These are phyloP conservation scores for Stigmatopora argus DNA, from an alignment of 2,113 vertebrate species.

Conservation along the genomic window DNA sequence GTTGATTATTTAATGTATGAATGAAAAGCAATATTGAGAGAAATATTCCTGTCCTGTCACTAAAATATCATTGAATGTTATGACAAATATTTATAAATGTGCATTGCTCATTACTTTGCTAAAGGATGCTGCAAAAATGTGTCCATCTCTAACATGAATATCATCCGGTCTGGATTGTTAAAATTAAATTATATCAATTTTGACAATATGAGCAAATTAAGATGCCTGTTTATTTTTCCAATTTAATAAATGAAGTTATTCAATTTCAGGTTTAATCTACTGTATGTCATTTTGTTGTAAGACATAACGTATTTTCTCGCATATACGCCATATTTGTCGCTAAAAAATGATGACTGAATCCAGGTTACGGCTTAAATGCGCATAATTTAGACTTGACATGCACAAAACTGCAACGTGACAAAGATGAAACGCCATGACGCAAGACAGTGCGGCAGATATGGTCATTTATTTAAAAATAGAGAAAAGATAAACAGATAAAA, in stretches of 20 bases:
- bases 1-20: background rate
- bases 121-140: background rate
- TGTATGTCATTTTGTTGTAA: no score
- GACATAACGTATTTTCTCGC: no score
- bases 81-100: slow-evolving; percentile 6
- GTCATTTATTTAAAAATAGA: no score
- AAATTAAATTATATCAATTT: slow-evolving; percentile 36
- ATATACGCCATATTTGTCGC: no score
- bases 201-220: slow-evolving; percentile 32
- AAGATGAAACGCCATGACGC: no score
- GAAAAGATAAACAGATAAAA: no score
- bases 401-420: no score
- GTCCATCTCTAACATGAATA: slow-evolving; percentile 21
- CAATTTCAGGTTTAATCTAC: background rate
- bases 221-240: slow-evolving; percentile 48
- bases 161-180: slow-evolving; percentile 1
- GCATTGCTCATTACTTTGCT: background rate
- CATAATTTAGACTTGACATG: no score
- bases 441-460: no score
- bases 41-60: background rate
- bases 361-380: no score
- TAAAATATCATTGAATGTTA: slow-evolving; percentile 22
- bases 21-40: background rate
- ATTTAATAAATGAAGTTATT: slow-evolving; percentile 42
- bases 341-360: no score